Conservation (phyloP, 1,140 invertebrate genomes). For the Phthorimaea operculella region DNA sequence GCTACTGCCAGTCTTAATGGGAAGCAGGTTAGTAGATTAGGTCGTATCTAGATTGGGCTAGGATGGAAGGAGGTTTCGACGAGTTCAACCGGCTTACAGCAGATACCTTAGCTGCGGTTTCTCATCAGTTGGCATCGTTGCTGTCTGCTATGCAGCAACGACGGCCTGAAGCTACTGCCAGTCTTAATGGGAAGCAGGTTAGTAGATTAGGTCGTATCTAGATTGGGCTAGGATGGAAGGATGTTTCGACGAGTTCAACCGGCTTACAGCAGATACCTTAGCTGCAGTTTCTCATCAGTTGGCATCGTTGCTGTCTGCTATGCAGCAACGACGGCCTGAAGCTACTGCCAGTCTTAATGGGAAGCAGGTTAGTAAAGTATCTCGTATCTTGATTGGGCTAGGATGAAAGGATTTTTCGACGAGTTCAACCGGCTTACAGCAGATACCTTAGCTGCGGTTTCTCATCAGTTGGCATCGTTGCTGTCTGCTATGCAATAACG, state of each 20-base stretch:
- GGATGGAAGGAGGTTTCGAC: constrained; percentile 97
- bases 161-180: constrained; percentile 58
- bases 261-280: constrained; percentile 91
- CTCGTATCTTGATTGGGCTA: constrained; percentile 93
- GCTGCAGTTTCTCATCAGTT: constrained; percentile 88
- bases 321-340: constrained; percentile 11
- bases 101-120: constrained; percentile 90
- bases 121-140: constrained; percentile 79
- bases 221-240: constrained; percentile 94
- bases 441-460: constrained; percentile 90
- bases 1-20: constrained; percentile 74
- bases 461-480: constrained; percentile 79
- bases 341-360: constrained; percentile 74
- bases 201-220: constrained; percentile 92
- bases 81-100: constrained; percentile 97
- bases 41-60: constrained; percentile 91
- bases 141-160: constrained; percentile 72
- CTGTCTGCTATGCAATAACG: constrained; percentile 69
- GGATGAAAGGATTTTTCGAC: constrained; percentile 99
- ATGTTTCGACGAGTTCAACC: constrained; percentile 99
- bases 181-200: constrained; percentile 81
- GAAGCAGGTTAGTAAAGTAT: constrained; percentile 83
- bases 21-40: constrained; percentile 83
- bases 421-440: constrained; percentile 97
- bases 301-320: constrained; percentile 77